Evolutionary conservation across 2,797 vertebrate genomes (phyloP), one percentile per base, ranked within the genome.

Genomic region (Cichlasoma orientale): DNA sequence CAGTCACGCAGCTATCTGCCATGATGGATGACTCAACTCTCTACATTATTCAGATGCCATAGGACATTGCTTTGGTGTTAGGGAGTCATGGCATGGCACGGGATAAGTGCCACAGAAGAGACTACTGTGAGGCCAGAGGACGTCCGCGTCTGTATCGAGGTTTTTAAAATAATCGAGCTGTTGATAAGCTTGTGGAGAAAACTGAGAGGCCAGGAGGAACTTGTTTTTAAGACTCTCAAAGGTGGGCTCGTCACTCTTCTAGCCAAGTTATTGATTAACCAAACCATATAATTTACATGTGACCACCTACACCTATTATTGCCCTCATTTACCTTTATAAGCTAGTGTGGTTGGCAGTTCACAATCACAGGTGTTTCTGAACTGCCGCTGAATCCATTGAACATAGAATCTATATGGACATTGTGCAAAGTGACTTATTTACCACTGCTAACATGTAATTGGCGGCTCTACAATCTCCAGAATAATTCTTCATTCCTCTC

Each of bases 1-100:
- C 72, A 78, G 78, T 73, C 79, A 72, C 72, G 80, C 72, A 70
- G 71, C 72, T 63, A 80, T 82, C 73, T 74, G 59, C 79, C 86
- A 71, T 50, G 74, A 77, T 75, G 74, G 82, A 83, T 79, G 77
- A 83, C 82, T 90, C 74, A 75, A 83, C 75, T 38, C 54, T 56
- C 72, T 18, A 59, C 84, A 86, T 88, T 83, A 85, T 86, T 78
- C 50, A 87, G 74, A 82, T 82, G 75, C 78, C 74, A 87, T 19
- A 84, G 78, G 86, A 87, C 85, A 78, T 75, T 70, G 54, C 69
- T 82, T 77, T 89, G 79, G 74, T 89, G 79, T 79, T 75, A 19
- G 61, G 50, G 16, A 73, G 54, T 29, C 44, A 55, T 12, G 57
- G 75, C 23, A 78, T 38, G 70, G 70, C 29, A 56, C 21, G 54